Base-by-base conservation (phyloP, 2,888 invertebrate species). In the Himalopsyche anomala region DNA sequence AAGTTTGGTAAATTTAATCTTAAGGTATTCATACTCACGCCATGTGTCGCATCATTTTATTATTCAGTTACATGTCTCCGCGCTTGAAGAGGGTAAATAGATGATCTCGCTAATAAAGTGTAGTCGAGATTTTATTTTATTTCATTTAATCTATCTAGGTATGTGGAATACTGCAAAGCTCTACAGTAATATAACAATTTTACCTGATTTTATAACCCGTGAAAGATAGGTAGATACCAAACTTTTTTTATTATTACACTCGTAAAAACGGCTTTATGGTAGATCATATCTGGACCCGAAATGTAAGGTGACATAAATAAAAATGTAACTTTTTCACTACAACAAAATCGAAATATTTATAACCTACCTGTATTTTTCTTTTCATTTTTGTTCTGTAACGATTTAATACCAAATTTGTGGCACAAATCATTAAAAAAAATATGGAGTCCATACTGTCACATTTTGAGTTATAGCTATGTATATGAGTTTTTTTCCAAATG, bases 1-100 rank as follows among this genome's bases (percentile, higher is more conserved):
- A 62, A 62, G 62, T 62, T 62, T 62, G 62, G n/a, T n/a, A 62
- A 62, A 62, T 62, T 62, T 62, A 62, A 62, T 62, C 62, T 62
- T 62, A 62, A 62, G 62, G 62, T 62, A 62, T 62, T 62, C 62
- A 62, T 62, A 62, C 62, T 28, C 62, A 62, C 62, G 62, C 62
- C 62, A 62, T 62, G 62, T 62, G 62, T 62, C 62, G 62, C 62
- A 19, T 62, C 62, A 28, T 62, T 62, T 62, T 62, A 62, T 62
- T 62, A 62, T 62, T 19, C 62, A 62, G 62, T 11, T 62, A 62
- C 62, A 62, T 62, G 62, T 28, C 62, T 62, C 62, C 19, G 62
- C 28, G 11, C 19, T 62, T 28, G 62, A 62, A 62, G 19, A 19
- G 62, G 62, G 62, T 62, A 62, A 62, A 62, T 9, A 62, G 62